Percentiles rank a stretch among this genome's conserved stretches.
These are phyloP conservation scores for Julus scandinavius DNA, from an alignment of 2,888 invertebrate genomes.

Conservation along the genomic window DNA sequence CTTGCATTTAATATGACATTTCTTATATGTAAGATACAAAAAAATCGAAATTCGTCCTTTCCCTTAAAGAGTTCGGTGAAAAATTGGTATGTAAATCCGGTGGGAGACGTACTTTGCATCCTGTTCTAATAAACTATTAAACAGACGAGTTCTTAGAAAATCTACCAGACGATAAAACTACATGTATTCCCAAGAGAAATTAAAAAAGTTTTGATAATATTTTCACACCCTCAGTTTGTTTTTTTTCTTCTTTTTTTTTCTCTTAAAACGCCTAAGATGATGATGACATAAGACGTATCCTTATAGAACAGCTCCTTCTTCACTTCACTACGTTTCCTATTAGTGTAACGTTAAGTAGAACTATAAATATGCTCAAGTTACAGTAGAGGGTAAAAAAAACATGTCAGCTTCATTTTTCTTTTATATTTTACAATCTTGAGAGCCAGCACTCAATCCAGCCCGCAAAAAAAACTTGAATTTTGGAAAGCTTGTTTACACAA, in stretches of 20 bases:
- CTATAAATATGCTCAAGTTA: background rate
- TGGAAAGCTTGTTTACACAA: background rate
- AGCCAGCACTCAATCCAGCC: constrained; percentile 12
- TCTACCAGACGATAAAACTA: background rate
- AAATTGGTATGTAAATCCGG: background rate
- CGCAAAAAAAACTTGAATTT: background rate
- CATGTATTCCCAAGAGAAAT: constrained; percentile 26
- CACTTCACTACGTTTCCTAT: constrained; percentile 34
- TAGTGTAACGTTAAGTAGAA: constrained; percentile 14
- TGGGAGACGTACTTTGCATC: background rate
- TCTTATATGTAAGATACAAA: background rate
- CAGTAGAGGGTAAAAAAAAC: background rate
- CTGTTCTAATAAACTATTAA: background rate
- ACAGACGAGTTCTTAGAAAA: background rate
- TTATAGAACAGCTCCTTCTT: background rate
- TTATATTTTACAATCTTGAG: background rate
- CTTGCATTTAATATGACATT: background rate
- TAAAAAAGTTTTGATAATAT: background rate
- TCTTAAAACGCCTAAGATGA: background rate
- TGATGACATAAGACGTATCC: background rate
- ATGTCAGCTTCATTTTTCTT: constrained; percentile 13
- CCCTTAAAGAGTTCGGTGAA: constrained; percentile 1
- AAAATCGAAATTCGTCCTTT: background rate
- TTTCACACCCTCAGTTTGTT: background rate
- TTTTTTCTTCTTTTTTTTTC: background rate